These are phyloP conservation scores for Dissostichus mawsoni DNA, from an alignment of 2,113 vertebrate genomes.

Conservation along the genomic window DNA sequence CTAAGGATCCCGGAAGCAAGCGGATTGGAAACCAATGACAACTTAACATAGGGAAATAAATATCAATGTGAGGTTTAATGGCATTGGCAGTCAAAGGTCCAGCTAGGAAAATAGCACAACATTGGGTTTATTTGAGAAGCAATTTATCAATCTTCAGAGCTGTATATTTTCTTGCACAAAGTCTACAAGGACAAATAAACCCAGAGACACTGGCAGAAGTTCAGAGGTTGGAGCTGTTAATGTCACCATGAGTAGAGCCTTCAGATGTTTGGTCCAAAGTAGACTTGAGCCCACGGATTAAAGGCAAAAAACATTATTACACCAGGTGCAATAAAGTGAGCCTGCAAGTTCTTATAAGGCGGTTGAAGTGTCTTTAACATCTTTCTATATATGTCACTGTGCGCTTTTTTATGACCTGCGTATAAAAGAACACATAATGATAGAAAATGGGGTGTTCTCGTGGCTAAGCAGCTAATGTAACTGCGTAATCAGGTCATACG, in stretches of 20 bases:
- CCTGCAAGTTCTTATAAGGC: too few species aligned
- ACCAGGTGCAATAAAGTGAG: too few species aligned
- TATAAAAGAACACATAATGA: conserved; percentile 12
- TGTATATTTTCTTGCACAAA: conserved; percentile 24
- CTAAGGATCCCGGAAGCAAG: conserved; percentile 26
- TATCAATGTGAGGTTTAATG: conserved; percentile 25
- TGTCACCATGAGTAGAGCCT: background rate
- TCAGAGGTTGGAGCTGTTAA: conserved; percentile 13
- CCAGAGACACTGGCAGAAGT: background rate
- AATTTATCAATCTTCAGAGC: conserved; percentile 27
- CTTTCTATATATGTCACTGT: conserved; percentile 11
- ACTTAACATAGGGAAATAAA: conserved; percentile 42
- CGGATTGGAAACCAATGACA: conserved; percentile 47
- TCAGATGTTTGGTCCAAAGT: too few species aligned
- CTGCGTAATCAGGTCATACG: conserved; percentile 3
- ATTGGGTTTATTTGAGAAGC: conserved; percentile 9
- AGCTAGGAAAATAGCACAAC: conserved; percentile 43
- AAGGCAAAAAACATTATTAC: too few species aligned
- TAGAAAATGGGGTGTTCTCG: background rate
- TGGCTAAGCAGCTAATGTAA: conserved; percentile 2
- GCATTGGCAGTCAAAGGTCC: conserved; percentile 36
- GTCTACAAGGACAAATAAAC: conserved; percentile 17
- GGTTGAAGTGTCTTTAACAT: too few species aligned
- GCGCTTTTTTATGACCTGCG: background rate
- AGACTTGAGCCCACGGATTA: too few species aligned